phyloP scores from a whole-genome alignment of 2,113 vertebrate species.

The Lycaon pictus region DNA sequence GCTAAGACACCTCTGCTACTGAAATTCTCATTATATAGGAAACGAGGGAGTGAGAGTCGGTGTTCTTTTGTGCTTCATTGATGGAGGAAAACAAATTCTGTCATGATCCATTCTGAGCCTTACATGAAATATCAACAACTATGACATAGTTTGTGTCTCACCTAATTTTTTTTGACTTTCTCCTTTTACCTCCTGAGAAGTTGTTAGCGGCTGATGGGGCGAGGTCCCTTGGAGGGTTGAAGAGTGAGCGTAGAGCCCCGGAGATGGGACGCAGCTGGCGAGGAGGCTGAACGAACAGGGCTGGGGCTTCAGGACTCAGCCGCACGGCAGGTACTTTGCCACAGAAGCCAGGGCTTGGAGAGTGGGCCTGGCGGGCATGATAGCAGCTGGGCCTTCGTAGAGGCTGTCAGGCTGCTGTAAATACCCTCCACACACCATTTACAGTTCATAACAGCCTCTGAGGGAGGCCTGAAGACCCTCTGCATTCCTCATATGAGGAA shows the following conservation, averaged over 20 bases:
- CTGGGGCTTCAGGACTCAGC: not conserved
- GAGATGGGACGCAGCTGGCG: not conserved
- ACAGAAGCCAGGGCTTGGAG: fast-evolving
- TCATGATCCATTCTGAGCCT: not conserved
- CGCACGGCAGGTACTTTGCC: fast-evolving
- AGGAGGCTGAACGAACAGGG: not conserved
- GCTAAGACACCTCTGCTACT: not conserved
- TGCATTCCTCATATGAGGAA: fast-evolving
- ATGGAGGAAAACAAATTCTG: not conserved
- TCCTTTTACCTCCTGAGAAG: not conserved
- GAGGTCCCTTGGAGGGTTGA: too few relatives aligned
- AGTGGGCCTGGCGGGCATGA: fast-evolving
- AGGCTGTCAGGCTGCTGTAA: fast-evolving
- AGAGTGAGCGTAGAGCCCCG: not conserved
- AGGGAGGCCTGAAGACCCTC: too few relatives aligned
- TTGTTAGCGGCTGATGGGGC: not conserved
- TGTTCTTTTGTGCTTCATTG: not conserved
- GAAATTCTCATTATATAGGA: not conserved
- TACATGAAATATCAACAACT: not conserved
- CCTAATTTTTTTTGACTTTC: not conserved
- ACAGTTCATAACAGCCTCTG: not conserved
- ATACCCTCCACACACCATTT: fast-evolving
- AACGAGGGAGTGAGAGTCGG: too few relatives aligned
- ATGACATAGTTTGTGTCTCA: fast-evolving
- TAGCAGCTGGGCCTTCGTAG: fast-evolving